phyloP scores from a whole-genome alignment of 1,140 invertebrate species.

The Melanaphis sacchari region DNA sequence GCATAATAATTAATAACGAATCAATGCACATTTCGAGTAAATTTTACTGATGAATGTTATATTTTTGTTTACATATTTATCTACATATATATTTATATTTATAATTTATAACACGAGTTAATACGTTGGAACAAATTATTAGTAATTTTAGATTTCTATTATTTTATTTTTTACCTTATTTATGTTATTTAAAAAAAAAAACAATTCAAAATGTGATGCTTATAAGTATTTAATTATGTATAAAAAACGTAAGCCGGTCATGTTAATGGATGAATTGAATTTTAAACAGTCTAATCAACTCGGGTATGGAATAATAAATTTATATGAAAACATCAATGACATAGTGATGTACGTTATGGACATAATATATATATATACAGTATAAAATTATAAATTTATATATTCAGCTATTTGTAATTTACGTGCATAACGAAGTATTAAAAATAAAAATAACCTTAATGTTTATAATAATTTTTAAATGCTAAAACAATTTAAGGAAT shows the following conservation, averaged over 20 bases:
- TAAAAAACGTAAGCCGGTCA: not conserved
- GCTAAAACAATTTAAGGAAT: not conserved
- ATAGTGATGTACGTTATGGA: not conserved
- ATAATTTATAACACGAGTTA: not conserved
- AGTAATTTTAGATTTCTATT: not conserved
- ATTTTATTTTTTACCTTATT: not conserved
- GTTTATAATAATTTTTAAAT: not conserved
- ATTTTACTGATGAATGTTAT: not conserved
- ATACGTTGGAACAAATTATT: not conserved
- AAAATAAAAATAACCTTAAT: not conserved
- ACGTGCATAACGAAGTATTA: not conserved
- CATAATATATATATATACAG: not conserved
- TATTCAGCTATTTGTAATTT: not conserved
- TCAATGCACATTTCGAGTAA: not conserved
- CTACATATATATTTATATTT: not conserved
- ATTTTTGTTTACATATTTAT: not conserved
- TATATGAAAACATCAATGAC: constrained; percentile 7
- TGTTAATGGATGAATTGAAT: constrained; percentile 3
- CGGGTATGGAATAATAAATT: not conserved
- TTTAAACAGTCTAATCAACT: not conserved
- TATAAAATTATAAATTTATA: constrained; percentile 37
- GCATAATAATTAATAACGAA: not conserved
- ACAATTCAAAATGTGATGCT: not conserved
- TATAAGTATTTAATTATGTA: not conserved
- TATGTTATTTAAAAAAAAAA: not conserved